Evolutionary conservation across 2,888 invertebrate species (phyloP), one percentile per base, ranked within the genome.

Genomic region (Drosophila meridionalis): DNA sequence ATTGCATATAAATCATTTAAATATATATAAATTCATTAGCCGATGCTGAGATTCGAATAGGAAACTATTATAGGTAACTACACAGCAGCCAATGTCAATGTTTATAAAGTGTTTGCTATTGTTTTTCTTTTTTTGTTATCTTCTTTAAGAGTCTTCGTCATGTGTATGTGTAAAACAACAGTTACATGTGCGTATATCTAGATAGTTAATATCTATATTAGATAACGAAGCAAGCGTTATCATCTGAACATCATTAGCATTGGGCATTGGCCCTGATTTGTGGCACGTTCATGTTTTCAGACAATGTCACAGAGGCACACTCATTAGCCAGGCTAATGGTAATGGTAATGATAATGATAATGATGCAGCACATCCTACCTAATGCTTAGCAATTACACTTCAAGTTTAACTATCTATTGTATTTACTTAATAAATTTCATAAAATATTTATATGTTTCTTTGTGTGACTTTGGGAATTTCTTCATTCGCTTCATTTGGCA

Each of bases 221-320:
- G 83, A 78, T 86, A 81, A 66, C 52, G 58, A 61, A 55, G 40
- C 60, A 58, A 42, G 45, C 50, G 58, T 45, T 88, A 86, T 88
- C 89, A 80, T 66, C 56, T 42, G 57, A 71, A 59, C 73, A 80
- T 80, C 78, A 71, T 83, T 77, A 69, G 50, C 50, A 50, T 73
- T 85, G 70, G 61, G 48, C 76, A 77, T 77, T 82, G 80, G 71
- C 76, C 72, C 62, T 73, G 76, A 71, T 76, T 48, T 65, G 53
- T 36, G 26, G 56, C 58, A 66, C 69, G 72, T 63, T 65, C 32
- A 34, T 36, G 48, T 9, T 9, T n/a, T 26, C 30, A 20, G 78
- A 52, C 74, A 64, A 66, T 71, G 79, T 67, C 67, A 52, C 20
- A 56, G 67, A 47, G 52, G 42, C 48, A n/a, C 52, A n/a, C 48